Base-by-base conservation (phyloP, 2,797 vertebrate species). In the Lophius americanus region DNA sequence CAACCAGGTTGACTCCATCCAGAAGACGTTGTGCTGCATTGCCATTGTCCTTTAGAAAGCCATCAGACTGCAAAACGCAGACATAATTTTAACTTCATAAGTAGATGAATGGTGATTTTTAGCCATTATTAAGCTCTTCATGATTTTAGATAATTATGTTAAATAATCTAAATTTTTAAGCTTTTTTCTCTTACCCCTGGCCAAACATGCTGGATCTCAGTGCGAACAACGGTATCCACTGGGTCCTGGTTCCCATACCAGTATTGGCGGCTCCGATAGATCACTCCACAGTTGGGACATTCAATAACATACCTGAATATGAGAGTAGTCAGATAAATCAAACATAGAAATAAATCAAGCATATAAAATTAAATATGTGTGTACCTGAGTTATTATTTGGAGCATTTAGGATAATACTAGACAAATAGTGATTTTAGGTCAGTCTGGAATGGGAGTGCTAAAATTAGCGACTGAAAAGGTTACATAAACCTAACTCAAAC, bases 141-240 rank as follows among this genome's bases (percentile, higher is more conserved):
- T 10, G 9, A 79, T 56, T 12, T 58, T 52, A 33, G 5, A 57
- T 49, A 42, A 52, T 53, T 10, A 50, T 39, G 6, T 4, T 43
- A 52, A 61, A 39, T 12, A 92, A 1, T 38, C 0, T 55, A 62
- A 46, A 0, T 23, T 23, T 23, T 23, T 23, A 23, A 32, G 9
- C 33, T 12, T 38, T n/a, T 42, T 60, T 13, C 23, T 60, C 94
- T 94, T 90, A 99, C 98, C 89, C 97, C 98, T 1, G 96, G 96
- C 98, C 98, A 99, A 73, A 99, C 95, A 1, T 99, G 98, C 67
- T 98, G 95, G 73, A 99, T 99, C 88, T 99, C 98, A n/a, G 98
- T 99, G 73, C 97, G 96, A 72, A 99, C 97, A 42, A 98, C 96
- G 0, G 98, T 99, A 78, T 99, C 97, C 78, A 99, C 98, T 42